Base-by-base conservation (phyloP, 2,797 vertebrate species). In the Xenentodon cancila region DNA sequence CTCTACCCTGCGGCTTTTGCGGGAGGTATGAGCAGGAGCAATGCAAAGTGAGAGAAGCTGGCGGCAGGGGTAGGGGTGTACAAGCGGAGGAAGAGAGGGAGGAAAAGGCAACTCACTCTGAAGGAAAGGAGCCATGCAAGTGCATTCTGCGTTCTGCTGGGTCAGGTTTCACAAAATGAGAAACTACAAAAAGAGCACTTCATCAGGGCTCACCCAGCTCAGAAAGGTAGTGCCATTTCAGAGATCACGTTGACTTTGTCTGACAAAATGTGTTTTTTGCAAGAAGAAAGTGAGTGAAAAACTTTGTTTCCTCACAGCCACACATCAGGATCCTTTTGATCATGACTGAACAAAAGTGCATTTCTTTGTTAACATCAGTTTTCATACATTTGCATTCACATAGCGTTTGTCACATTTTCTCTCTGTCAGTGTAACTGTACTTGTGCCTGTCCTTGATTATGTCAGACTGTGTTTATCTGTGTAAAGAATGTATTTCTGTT, bases 121-220 rank as follows among this genome's bases (percentile, higher is more conserved):
- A 81, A 82, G 88, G 75, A 90, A 90, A 85, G 82, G 90, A 90
- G 77, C 80, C 88, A 91, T 93, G 88, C 84, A 86, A 93, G 91
- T 93, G 92, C 93, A 93, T 93, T 91, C 89, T 93, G 91, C 90
- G 81, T 80, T 85, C 78, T 80, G 79, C 59, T 49, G 88, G 71
- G 62, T 92, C 89, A 82, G 83, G 81, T 90, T 92, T 90, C 89
- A 71, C 91, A 94, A 93, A 91, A 94, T 94, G 93, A 93, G 77
- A 85, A 80, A 70, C 83, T 62, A 82, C 85, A 72, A 67, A 74
- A 77, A 53, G 84, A 85, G 88, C 72, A 80, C 79, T 88, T 85
- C 89, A 87, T 78, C 89, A 88, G 89, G 82, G 90, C 89, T 91
- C 87, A 79, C 71, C 77, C 84, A 87, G 88, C 92, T 90, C 88